Base-by-base conservation (phyloP, 2,113 vertebrate species). In the Salvelinus alpinus region DNA sequence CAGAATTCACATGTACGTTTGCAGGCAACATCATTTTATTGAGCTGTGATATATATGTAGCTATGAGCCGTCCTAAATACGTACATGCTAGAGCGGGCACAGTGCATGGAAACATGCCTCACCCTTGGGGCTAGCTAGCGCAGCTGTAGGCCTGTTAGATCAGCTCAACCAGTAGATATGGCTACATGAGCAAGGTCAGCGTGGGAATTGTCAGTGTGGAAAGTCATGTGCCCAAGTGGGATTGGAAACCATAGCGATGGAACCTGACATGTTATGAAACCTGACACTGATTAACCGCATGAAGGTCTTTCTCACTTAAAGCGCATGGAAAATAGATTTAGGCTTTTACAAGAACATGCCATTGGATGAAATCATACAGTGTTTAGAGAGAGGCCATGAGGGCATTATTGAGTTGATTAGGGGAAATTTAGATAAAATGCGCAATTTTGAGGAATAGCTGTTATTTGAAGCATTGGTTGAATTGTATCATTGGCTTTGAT, bases 21-120 rank as follows among this genome's bases (percentile, higher is more conserved):
- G 76, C 74, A 87, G 89, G 90, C 88, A 87, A 87, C 82, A 71
- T 66, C 72, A 79, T 81, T 89, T 87, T 88, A 90, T 88, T 92
- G 91, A 92, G 90, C 89, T 92, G 88, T 90, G 88, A 89, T 90
- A 84, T 88, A 87, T 90, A 84, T 86, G 87, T 88, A 85, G 90
- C 89, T 90, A 89, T 84, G 69, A 88, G 88, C 83, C 88, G 86
- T 84, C 87, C 85, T 84, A 86, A 87, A 90, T 88, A 81, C 83
- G 82, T 83, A 77, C 85, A 86, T 84, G 88, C 79, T 86, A 89
- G 80, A 92, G 84, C 66, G 80, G 87, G 83, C 85, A 87, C 16
- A 27, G 38, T n/a, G 71, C 48, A 25, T 67, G 71, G 73, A 76
- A 78, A 70, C 72, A 73, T 76, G 80, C 85, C 75, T 82, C 79